Evolutionary conservation across 2,888 invertebrate genomes (phyloP).

Genomic region (Tenthredo mesomela): DNA sequence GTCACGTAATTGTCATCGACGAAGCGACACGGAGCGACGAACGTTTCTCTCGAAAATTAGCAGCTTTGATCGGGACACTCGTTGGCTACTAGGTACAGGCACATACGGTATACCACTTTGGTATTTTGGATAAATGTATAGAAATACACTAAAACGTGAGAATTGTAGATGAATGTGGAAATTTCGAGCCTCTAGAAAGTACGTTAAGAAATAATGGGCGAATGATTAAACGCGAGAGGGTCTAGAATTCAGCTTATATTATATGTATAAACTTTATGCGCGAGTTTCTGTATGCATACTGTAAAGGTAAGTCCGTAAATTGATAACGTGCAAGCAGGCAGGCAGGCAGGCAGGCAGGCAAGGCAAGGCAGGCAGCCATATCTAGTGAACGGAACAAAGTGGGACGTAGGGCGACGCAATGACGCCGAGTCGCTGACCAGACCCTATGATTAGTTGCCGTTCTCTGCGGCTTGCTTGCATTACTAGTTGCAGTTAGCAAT

Average conservation of each 20-base stretch:
- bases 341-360: slow-evolving; percentile 24
- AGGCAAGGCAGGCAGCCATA: slow-evolving; percentile 17
- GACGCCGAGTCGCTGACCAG: slow-evolving; percentile 38
- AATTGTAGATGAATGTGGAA: neutral
- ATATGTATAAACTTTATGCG: neutral
- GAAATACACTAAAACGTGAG: neutral
- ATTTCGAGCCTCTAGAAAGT: neutral
- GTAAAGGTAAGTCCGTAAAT: slow-evolving; percentile 2
- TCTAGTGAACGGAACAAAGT: slow-evolving; percentile 25
- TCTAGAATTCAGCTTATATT: neutral
- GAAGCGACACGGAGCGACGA: slow-evolving; percentile 15
- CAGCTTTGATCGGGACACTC: slow-evolving; percentile 39
- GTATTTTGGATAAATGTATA: neutral
- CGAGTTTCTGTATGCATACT: slow-evolving; percentile 21
- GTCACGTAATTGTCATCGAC: slow-evolving; percentile 10
- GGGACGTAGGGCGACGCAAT: slow-evolving; percentile 42
- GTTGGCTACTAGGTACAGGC: neutral
- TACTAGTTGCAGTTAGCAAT: slow-evolving; percentile 41
- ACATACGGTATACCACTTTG: too few species aligned
- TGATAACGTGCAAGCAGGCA: slow-evolving; percentile 27
- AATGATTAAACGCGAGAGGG: neutral
- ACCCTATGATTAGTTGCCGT: slow-evolving; percentile 44
- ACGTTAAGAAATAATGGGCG: slow-evolving; percentile 7
- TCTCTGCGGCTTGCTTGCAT: slow-evolving; percentile 29
- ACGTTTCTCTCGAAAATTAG: slow-evolving; percentile 38